Evolutionary conservation across 2,797 vertebrate genomes (phyloP).

Genomic region (Rousettus madagascariensis): DNA sequence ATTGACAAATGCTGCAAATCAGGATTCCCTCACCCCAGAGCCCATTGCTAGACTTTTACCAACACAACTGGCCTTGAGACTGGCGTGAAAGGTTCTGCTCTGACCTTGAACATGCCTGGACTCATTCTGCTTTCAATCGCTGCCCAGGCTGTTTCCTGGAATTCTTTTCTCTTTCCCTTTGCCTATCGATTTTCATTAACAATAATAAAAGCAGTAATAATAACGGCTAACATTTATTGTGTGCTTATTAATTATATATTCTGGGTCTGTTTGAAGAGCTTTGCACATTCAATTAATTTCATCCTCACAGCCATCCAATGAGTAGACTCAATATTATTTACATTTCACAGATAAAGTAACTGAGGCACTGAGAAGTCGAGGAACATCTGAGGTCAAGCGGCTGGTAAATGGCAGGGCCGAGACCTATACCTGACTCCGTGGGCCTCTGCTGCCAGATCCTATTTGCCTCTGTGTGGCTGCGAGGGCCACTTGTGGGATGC

Average conservation of each 20-base stretch:
- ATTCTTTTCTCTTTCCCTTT: background rate
- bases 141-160: background rate
- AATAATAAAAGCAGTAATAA: background rate
- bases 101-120: background rate
- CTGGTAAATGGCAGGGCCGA: background rate
- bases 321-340: background rate
- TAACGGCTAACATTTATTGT: background rate
- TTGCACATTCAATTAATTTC: background rate
- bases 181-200: background rate
- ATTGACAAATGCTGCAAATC: background rate
- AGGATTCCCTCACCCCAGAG: background rate
- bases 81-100: background rate
- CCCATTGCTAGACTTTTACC: background rate
- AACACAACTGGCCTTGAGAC: background rate
- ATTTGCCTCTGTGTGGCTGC: accelerated
- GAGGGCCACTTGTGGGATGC: background rate
- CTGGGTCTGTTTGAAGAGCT: background rate
- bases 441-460: background rate
- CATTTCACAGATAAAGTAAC: background rate
- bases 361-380: slow-evolving; percentile 14
- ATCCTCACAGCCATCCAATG: background rate
- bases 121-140: background rate
- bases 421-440: background rate
- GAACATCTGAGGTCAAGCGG: background rate
- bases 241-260: background rate